phyloP scores from a whole-genome alignment of 2,113 vertebrate genomes.

The Charadrius vociferus region DNA sequence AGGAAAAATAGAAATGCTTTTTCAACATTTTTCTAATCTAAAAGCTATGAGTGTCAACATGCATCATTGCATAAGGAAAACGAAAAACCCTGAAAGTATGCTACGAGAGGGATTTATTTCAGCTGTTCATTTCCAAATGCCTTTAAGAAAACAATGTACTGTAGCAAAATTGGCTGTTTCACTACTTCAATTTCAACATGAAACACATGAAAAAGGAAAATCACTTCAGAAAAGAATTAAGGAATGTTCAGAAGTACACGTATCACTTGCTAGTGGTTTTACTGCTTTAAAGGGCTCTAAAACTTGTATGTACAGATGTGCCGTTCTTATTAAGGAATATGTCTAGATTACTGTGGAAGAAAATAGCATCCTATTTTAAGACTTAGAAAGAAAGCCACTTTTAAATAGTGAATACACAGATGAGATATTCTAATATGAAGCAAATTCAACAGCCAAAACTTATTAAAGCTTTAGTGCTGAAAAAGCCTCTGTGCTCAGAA shows the following conservation, averaged over 20 bases:
- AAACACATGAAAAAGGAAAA: background rate
- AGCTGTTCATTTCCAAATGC: slow-evolving; percentile 18
- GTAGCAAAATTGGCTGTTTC: background rate
- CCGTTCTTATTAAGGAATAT: background rate
- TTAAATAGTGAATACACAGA: background rate
- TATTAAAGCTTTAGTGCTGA: background rate
- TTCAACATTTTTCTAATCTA: background rate
- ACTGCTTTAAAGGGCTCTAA: background rate
- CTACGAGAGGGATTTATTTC: slow-evolving; percentile 12
- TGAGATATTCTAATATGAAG: background rate
- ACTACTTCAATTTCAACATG: background rate
- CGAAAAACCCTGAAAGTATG: background rate
- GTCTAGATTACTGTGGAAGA: background rate
- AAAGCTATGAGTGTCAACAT: background rate
- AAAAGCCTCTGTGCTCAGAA: slow-evolving; percentile 4
- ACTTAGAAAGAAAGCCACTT: background rate
- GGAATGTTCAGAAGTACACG: background rate
- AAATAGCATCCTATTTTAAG: background rate
- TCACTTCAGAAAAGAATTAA: background rate
- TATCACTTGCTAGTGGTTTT: background rate
- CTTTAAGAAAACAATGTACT: background rate
- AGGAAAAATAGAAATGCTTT: background rate
- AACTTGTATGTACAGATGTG: background rate
- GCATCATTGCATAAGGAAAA: background rate
- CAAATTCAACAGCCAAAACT: background rate